phyloP scores from a whole-genome alignment of 1,140 invertebrate genomes.

The Branchinecta lynchi region DNA sequence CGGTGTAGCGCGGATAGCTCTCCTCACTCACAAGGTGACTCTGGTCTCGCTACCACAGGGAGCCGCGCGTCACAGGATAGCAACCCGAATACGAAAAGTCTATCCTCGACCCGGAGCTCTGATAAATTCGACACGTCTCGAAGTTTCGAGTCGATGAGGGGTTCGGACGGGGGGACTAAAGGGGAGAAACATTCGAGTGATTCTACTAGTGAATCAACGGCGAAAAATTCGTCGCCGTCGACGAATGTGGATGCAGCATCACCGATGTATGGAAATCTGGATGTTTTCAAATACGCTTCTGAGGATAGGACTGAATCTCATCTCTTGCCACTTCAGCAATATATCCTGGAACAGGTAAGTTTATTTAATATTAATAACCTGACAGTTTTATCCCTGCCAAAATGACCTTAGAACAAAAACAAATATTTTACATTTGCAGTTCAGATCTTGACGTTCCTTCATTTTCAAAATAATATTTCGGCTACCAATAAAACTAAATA shows the following conservation, averaged over 20 bases:
- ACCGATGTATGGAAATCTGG: slow-evolving; percentile 54
- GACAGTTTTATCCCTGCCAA: too few species aligned
- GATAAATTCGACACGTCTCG: neutral
- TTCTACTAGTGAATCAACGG: neutral
- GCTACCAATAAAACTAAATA: too few species aligned
- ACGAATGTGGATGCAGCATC: slow-evolving; percentile 17
- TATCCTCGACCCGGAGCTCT: neutral
- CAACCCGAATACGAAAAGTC: slow-evolving; percentile 11
- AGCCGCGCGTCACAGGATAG: slow-evolving; percentile 26
- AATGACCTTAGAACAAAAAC: too few species aligned
- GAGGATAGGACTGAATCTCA: slow-evolving; percentile 44
- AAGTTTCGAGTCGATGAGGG: neutral
- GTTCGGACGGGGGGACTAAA: neutral
- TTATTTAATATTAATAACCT: too few species aligned
- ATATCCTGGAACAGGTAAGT: slow-evolving; percentile 59
- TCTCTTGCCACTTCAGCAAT: slow-evolving; percentile 65
- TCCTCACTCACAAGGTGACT: slow-evolving; percentile 27
- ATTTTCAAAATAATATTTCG: too few species aligned
- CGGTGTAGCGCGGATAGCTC: slow-evolving; percentile 25
- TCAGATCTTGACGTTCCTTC: too few species aligned
- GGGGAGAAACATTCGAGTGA: slow-evolving; percentile 11
- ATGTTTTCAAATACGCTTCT: slow-evolving; percentile 33
- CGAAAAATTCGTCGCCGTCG: neutral
- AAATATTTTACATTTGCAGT: too few species aligned
- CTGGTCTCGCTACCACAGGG: slow-evolving; percentile 26